Base-by-base conservation (phyloP, 2,888 invertebrate species). In the Nemapogon koenigi region DNA sequence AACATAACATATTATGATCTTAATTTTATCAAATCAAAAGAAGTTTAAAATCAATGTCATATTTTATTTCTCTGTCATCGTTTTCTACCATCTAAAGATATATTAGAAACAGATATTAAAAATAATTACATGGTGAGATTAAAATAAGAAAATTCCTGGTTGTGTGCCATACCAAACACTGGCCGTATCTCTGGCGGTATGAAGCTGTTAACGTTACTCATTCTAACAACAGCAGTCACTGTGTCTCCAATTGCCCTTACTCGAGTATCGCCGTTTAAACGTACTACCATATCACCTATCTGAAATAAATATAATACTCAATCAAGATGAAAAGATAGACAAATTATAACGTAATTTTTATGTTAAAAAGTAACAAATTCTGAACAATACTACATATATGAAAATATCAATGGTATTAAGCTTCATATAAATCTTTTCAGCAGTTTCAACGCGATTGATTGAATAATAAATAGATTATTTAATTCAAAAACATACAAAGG, bases 211-310 rank as follows among this genome's bases (percentile, higher is more conserved):
- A 78, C 40, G 1, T 57, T 61, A 4, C 62, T 58, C 53, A 83
- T 62, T 3, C 76, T 62, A 3, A 82, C 45, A 1, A 75, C 62
- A 0, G 78, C 73, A 1, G 66, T 64, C 15, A 71, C 43, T 49
- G 81, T 65, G 28, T 62, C 63, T 1, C 67, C 78, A 2, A 84
- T 43, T 6, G 65, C 62, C 1, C 53, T 49, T 25, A 82, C 44
- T 11, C 81, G 60, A 22, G 60, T 55, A 43, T 82, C 82, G 0
- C 76, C 76, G 0, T 71, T 66, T 38, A 84, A 54, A 45, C 79
- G 80, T 22, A 59, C 66, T 52, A 80, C 69, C 65, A 80, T 71
- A 37, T 66, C 58, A 8, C 78, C 79, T 38, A 70, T 43, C 81
- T 81, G 53, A 3, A 52, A 38, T 35, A 40, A 47, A 22, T 35